These are phyloP conservation scores for Microctenopoma lineatum DNA, from an alignment of 2,797 vertebrate genomes.

Conservation along the genomic window DNA sequence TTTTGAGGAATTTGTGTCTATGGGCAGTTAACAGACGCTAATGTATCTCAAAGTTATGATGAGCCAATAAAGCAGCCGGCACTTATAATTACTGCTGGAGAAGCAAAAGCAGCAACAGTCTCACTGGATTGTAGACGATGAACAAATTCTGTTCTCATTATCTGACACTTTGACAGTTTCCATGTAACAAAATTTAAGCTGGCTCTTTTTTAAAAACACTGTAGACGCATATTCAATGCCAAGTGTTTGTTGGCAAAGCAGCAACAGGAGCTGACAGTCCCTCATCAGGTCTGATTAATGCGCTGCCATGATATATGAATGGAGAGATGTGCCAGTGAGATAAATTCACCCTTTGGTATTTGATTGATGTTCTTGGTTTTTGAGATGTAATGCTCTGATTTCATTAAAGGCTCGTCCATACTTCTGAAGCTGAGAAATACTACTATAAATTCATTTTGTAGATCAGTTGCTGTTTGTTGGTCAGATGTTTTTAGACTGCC, in stretches of 20 bases:
- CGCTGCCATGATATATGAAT: conserved; percentile 7
- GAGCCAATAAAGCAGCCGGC: not conserved
- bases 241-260: conserved; percentile 19
- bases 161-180: conserved; percentile 5
- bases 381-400: conserved; percentile 1
- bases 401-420: not conserved
- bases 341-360: not conserved
- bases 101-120: conserved; percentile 8
- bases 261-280: conserved; percentile 23
- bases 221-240: not conserved
- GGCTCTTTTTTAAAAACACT: conserved; percentile 16
- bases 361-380: conserved; percentile 7
- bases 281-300: conserved; percentile 32
- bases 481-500: not conserved
- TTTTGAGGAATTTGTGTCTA: conserved; percentile 2
- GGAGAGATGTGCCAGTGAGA: conserved; percentile 1
- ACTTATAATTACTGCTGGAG: conserved; percentile 1
- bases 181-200: not conserved
- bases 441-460: conserved; percentile 15
- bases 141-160: conserved; percentile 9
- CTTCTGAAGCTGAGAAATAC: conserved; percentile 3
- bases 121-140: conserved; percentile 1
- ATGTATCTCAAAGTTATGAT: conserved; percentile 9
- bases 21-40: not conserved
- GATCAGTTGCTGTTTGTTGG: conserved; percentile 1